Conservation (phyloP, 2,113 vertebrate genomes). For the Struthidea cinerea region DNA sequence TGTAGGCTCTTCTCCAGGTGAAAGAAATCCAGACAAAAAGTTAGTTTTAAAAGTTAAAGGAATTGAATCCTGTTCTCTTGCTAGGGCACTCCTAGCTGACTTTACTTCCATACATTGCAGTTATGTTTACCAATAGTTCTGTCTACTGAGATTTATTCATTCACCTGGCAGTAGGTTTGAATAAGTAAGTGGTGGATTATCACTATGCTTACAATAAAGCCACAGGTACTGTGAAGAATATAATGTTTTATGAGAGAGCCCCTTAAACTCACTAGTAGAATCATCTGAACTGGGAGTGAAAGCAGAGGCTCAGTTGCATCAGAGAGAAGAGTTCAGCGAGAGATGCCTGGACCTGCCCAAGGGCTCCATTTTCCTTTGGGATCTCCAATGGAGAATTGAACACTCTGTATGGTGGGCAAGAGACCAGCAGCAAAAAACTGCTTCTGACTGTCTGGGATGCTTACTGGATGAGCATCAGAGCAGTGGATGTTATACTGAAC, state of each 20-base stretch:
- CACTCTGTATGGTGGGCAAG: neutral
- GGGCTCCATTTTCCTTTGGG: neutral
- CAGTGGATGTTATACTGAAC: neutral
- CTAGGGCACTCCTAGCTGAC: neutral
- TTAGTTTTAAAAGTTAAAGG: neutral
- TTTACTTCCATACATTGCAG: neutral
- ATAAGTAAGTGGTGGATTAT: neutral
- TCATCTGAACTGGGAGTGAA: neutral
- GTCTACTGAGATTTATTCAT: neutral
- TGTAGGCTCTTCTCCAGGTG: neutral
- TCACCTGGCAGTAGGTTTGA: neutral
- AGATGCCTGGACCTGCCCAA: neutral
- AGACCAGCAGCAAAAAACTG: neutral
- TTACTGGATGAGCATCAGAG: neutral
- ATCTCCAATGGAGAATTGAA: neutral
- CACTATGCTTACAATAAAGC: neutral
- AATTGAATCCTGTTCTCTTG: neutral
- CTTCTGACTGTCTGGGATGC: neutral
- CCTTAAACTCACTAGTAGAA: neutral
- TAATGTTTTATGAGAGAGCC: accelerated
- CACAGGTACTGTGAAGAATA: neutral
- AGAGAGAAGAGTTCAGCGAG: neutral
- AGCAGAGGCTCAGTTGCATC: neutral
- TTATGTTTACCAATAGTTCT: neutral
- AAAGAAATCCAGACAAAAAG: neutral